Conservation (phyloP, 2,113 vertebrate genomes). For the Acanthochromis polyacanthus region DNA sequence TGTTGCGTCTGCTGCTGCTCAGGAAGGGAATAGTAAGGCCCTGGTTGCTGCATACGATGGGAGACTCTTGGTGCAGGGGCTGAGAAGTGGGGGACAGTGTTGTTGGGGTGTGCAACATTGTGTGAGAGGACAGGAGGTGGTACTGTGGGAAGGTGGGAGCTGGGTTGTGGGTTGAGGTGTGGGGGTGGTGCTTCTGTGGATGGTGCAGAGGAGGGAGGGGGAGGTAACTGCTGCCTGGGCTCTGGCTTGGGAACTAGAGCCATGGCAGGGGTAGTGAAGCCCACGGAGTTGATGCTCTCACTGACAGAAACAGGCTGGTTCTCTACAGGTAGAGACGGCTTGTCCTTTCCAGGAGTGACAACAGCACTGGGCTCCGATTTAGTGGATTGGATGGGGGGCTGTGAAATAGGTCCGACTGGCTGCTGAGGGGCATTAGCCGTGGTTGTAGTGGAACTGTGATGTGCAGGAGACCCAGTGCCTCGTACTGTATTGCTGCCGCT, state of each 20-base stretch:
- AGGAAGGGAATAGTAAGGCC: slow-evolving; percentile 92
- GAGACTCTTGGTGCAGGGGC: slow-evolving; percentile 89
- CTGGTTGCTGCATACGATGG: slow-evolving; percentile 93
- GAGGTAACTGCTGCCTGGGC: slow-evolving; percentile 85
- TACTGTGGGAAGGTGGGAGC: slow-evolving; percentile 84
- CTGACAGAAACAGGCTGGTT: slow-evolving; percentile 62
- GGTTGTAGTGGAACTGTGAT: slow-evolving; percentile 76
- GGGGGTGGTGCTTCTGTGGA: slow-evolving; percentile 72
- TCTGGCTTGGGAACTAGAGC: slow-evolving; percentile 82
- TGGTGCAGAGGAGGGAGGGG: slow-evolving; percentile 85
- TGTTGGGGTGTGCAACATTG: slow-evolving; percentile 84
- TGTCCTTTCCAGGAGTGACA: slow-evolving; percentile 88
- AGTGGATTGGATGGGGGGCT: slow-evolving; percentile 55
- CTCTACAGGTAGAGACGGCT: slow-evolving; percentile 72
- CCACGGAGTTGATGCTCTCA: slow-evolving; percentile 75
- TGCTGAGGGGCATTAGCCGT: slow-evolving; percentile 85
- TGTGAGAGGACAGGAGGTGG: slow-evolving; percentile 85
- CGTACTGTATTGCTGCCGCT: slow-evolving; percentile 75
- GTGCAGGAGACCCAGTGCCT: slow-evolving; percentile 76
- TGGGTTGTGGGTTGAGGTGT: slow-evolving; percentile 85
- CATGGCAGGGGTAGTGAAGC: slow-evolving; percentile 78
- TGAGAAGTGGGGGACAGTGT: slow-evolving; percentile 94
- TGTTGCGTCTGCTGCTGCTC: slow-evolving; percentile 72
- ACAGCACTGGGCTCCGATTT: slow-evolving; percentile 88
- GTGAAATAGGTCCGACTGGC: slow-evolving; percentile 79